Conservation (phyloP, 2,113 vertebrate genomes). For the Vulpes lagopus region DNA sequence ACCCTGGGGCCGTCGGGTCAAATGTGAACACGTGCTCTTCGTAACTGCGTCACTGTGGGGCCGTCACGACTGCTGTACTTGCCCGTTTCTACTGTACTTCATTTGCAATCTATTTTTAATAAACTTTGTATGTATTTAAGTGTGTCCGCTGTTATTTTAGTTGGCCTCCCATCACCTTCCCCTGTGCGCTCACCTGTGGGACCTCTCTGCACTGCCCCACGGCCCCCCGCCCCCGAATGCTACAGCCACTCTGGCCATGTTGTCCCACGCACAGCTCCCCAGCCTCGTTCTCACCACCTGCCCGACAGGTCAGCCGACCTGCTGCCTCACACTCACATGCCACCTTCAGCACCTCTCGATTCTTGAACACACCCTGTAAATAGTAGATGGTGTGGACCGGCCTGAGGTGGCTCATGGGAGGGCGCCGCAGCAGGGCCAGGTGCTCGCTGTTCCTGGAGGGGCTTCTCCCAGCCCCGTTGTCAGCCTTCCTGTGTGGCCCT, state of each 20-base stretch:
- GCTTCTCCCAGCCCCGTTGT: too few species aligned
- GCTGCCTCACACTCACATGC: not conserved
- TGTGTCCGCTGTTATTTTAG: not conserved
- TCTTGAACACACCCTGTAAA: not conserved
- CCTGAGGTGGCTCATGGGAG: accelerated
- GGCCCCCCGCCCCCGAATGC: too few species aligned
- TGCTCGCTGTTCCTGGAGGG: not conserved
- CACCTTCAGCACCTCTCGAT: not conserved
- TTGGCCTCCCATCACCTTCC: not conserved
- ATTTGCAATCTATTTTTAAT: constrained; percentile 91
- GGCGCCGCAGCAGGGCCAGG: too few species aligned
- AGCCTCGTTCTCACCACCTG: accelerated
- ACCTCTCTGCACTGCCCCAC: too few species aligned
- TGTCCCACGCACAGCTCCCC: accelerated
- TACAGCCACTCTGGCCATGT: not conserved
- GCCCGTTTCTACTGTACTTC: constrained; percentile 92
- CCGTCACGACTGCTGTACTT: constrained; percentile 90
- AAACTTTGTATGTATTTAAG: constrained; percentile 92
- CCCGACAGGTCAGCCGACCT: accelerated
- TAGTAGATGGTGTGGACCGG: not conserved
- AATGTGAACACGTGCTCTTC: constrained; percentile 87
- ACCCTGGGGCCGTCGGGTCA: constrained; percentile 82
- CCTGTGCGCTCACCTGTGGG: not conserved
- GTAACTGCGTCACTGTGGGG: constrained; percentile 85
- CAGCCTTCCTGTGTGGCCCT: not conserved